These are phyloP conservation scores for Catagonus wagneri DNA, from an alignment of 2,113 vertebrate species.

Conservation along the genomic window DNA sequence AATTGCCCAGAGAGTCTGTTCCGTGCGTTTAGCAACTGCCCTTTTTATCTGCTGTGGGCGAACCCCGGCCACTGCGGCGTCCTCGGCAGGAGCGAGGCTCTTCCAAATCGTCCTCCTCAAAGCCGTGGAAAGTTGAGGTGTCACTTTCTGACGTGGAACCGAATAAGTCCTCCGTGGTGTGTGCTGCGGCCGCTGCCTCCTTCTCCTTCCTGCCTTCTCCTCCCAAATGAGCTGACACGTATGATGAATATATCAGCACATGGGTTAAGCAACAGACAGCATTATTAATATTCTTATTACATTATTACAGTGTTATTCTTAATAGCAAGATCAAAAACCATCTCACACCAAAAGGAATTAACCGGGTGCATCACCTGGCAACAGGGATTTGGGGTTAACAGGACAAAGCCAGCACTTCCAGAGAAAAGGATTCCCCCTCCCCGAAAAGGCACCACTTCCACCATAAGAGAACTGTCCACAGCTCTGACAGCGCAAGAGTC, in stretches of 20 bases:
- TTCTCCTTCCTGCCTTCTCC: slow-evolving; percentile 95
- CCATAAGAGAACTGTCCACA: slow-evolving; percentile 75
- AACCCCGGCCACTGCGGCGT: slow-evolving; percentile 91
- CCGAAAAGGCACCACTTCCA: slow-evolving; percentile 58
- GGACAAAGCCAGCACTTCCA: slow-evolving; percentile 72
- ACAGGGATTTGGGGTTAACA: slow-evolving; percentile 50
- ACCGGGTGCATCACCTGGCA: slow-evolving; percentile 67
- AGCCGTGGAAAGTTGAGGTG: slow-evolving; percentile 99
- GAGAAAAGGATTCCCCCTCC: slow-evolving; percentile 62
- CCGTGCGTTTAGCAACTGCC: slow-evolving; percentile 88
- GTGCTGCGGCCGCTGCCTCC: slow-evolving; percentile 88
- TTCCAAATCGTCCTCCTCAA: slow-evolving; percentile 98
- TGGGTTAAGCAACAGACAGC: slow-evolving; percentile 95
- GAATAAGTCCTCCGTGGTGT: slow-evolving; percentile 97
- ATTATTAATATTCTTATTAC: slow-evolving; percentile 87
- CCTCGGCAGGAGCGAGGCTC: slow-evolving; percentile 93
- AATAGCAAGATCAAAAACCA: slow-evolving; percentile 76
- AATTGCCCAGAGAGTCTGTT: slow-evolving; percentile 83
- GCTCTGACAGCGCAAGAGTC: slow-evolving; percentile 85
- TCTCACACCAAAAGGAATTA: slow-evolving; percentile 79
- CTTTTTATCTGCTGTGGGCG: slow-evolving; percentile 94
- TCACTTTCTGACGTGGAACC: slow-evolving; percentile 99
- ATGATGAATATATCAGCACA: slow-evolving; percentile 96
- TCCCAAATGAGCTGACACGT: slow-evolving; percentile 94
- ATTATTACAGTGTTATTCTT: slow-evolving; percentile 78